Percentiles rank a stretch among this genome's conserved stretches.
phyloP scores from a whole-genome alignment of 2,888 invertebrate species.

The Dicyrtoma fusca region DNA sequence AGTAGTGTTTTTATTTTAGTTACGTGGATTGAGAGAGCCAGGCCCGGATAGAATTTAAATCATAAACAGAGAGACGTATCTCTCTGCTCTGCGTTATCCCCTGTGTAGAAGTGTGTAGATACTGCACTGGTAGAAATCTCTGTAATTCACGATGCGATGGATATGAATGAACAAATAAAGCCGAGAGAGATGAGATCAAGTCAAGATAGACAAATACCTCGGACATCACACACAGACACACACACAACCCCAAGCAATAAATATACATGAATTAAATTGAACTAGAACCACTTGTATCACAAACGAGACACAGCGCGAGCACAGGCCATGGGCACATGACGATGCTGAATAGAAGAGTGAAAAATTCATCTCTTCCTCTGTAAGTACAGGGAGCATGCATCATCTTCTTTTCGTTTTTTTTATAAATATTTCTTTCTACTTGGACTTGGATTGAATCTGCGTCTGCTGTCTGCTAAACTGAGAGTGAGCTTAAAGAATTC shows the following conservation, averaged over 20 bases:
- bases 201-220: constrained; percentile 31
- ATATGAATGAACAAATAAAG: constrained; percentile 34
- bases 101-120: background rate
- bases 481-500: too few relatives aligned
- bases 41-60: background rate
- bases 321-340: too few relatives aligned
- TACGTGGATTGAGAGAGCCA: background rate
- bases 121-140: constrained; percentile 16
- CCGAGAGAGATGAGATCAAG: constrained; percentile 34
- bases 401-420: too few relatives aligned
- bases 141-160: constrained; percentile 16
- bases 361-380: too few relatives aligned
- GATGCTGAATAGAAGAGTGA: too few relatives aligned
- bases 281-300: constrained; percentile 19
- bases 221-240: constrained; percentile 17
- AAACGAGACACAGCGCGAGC: too few relatives aligned
- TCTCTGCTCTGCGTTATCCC: background rate
- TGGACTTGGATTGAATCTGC: too few relatives aligned
- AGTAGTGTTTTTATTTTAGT: too few relatives aligned
- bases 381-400: too few relatives aligned
- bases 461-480: too few relatives aligned
- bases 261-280: background rate
- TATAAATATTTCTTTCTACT: too few relatives aligned
- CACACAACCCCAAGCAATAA: constrained; percentile 17
- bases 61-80: background rate